Base-by-base conservation (phyloP, 2,888 invertebrate genomes). In the Apocheima hispidaria region DNA sequence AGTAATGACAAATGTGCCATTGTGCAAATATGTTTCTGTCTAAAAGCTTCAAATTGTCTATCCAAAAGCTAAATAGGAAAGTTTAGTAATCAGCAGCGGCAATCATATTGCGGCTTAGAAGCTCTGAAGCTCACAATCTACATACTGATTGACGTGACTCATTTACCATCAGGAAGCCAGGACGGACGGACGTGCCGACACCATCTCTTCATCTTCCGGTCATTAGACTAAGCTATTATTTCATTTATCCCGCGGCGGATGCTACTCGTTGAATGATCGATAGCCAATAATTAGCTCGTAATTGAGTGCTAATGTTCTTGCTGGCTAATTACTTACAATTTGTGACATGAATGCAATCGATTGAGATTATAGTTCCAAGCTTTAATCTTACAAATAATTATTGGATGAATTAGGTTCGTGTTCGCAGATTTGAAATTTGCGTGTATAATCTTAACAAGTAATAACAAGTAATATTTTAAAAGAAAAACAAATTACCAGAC, bases 81-180 rank as follows among this genome's bases (percentile, higher is more conserved):
- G 16, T 26, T 43, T 43, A 10, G 4, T 26, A 44, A 44, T 44
- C 16, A 44, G 43, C 26, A 26, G 26, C 43, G 46, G 12, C 50
- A 50, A n/a, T 21, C 36, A 49, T 26, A 26, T 50, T 50, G 38
- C 36, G 50, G 36, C 28, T 40, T 14, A 38, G n/a, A 28, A 41
- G 40, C 52, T 41, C 53, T 10, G 12, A 55, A 63, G 52, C 55
- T 67, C 43, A n/a, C 38, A 62, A 65, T 65, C 61, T 52, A 35
- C 55, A 62, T 65, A 65, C 52, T 70, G 70, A 68, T 66, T 66
- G 70, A 68, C 66, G 62, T 60, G 68, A 60, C 62, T 70, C 65
- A 68, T 70, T 70, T 68, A 62, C 46, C 50, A 28, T 30, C 48
- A 68, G 68, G 70, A 68, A 65, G 56, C 60, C 60, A 48, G 50